A percentile compares a stretch with the other conserved stretches of the same genome.
These are phyloP conservation scores for Zaprionus lachaisei DNA, from an alignment of 1,140 invertebrate genomes.

Conservation along the genomic window DNA sequence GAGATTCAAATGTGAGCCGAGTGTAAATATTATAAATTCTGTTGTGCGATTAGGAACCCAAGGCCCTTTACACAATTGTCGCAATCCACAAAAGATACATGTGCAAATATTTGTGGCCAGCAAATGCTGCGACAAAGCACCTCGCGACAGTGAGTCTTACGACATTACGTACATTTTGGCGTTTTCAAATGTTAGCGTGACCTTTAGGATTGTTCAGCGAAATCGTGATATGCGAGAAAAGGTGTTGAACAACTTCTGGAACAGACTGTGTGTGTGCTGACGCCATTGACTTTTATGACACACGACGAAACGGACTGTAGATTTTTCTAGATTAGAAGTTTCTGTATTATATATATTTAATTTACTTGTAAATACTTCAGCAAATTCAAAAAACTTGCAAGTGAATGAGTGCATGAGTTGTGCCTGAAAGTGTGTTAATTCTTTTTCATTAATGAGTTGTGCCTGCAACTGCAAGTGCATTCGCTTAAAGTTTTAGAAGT, in stretches of 20 bases:
- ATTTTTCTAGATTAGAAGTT: neutral
- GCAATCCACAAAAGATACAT: slow-evolving; percentile 3
- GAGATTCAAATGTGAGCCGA: neutral
- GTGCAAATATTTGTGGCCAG: slow-evolving; percentile 4
- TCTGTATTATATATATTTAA: neutral
- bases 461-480: neutral
- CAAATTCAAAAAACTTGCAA: neutral
- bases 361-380: neutral
- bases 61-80: slow-evolving; percentile 25
- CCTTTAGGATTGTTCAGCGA: neutral
- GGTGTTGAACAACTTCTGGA: slow-evolving; percentile 1
- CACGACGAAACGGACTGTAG: too few relatives aligned
- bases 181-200: neutral
- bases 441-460: neutral
- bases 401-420: neutral
- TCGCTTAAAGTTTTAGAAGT: neutral
- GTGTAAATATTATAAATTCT: slow-evolving; percentile 62
- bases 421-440: neutral
- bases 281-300: neutral
- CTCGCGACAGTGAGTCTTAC: neutral
- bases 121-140: neutral
- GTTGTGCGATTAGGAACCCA: slow-evolving; percentile 31
- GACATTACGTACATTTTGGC: neutral
- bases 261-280: neutral
- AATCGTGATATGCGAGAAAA: neutral